Base-by-base conservation (phyloP, 2,888 invertebrate genomes). In the Ischnus inquisitorius region DNA sequence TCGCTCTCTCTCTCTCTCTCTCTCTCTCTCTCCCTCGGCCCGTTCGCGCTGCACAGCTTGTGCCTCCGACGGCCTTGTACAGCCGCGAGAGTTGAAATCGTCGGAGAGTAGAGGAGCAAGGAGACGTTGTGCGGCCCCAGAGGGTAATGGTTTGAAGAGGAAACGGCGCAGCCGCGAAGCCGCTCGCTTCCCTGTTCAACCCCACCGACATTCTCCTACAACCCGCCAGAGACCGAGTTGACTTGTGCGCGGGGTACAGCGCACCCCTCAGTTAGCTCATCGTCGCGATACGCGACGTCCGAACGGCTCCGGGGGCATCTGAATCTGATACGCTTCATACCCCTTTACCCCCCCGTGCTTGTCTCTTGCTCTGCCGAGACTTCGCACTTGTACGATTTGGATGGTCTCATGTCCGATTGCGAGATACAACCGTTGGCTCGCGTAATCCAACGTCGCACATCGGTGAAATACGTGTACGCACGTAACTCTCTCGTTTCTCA, bases 91-190 rank as follows among this genome's bases (percentile, higher is more conserved):
- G 82, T 62, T 78, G 67, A 79, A 83, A 78, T 78, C 64, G 69
- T 39, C 79, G 68, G 34, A 57, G 83, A 78, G 75, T 82, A 54
- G 68, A 74, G 75, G 83, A 72, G 79, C 79, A 22, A 65, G 43
- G 60, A 83, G 25, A 48, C 64, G 62, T 19, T 25, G 43, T 12
- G 64, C 57, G 71, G 10, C 19, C 54, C 41, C 64, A 46, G 79
- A 86, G 83, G 88, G 88, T 88, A 90, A 90, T 88, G 88, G 90
- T 89, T 90, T 90, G 90, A 89, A 90, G 89, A 88, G 89, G 68
- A 88, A 87, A 89, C 87, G 82, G 91, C 92, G 92, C 91, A 91
- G 91, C 86, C 91, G 91, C 91, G 86, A 87, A 88, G 88, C 88
- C 89, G 88, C 88, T 77, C 88, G 86, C 87, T 88, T 87, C 87